phyloP scores from a whole-genome alignment of 2,888 invertebrate species.

The Papilio gigon region DNA sequence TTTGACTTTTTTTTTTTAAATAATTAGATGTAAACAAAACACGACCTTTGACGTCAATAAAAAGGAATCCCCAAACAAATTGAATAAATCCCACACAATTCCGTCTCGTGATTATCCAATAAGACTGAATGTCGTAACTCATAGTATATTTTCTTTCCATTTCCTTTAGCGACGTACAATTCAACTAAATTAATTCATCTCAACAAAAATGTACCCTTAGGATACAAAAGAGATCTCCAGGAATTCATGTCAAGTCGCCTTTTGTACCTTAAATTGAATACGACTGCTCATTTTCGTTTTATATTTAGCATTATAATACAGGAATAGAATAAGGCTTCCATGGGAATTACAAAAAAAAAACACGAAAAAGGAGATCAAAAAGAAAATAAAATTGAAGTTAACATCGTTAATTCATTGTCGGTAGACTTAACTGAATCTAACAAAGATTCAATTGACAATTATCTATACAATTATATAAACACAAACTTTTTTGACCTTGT shows the following conservation, averaged over 20 bases:
- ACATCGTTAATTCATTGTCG: not conserved
- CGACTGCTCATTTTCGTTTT: conserved; percentile 22
- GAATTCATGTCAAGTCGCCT: conserved; percentile 27
- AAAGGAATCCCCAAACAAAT: too few species aligned
- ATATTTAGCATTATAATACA: not conserved
- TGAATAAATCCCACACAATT: not conserved
- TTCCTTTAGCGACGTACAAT: conserved; percentile 11
- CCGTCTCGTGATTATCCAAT: not conserved
- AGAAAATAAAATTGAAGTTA: not conserved
- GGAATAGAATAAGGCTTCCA: not conserved
- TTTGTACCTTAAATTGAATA: conserved; percentile 30
- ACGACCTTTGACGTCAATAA: too few species aligned
- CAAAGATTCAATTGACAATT: not conserved
- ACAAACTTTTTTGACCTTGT: too few species aligned
- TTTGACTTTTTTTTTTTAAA: too few species aligned
- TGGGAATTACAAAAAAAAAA: conserved; percentile 3
- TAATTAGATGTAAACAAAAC: too few species aligned
- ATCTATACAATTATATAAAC: too few species aligned
- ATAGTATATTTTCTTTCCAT: conserved; percentile 8
- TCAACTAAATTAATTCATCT: conserved; percentile 13
- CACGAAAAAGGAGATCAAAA: not conserved
- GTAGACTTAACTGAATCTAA: too few species aligned
- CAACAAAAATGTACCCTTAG: conserved; percentile 16
- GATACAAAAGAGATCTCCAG: conserved; percentile 6
- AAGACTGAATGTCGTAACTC: not conserved